A percentile compares a stretch with the other conserved stretches of the same genome.
Conservation (phyloP, 2,113 vertebrate species). For the Phoxinus phoxinus region DNA sequence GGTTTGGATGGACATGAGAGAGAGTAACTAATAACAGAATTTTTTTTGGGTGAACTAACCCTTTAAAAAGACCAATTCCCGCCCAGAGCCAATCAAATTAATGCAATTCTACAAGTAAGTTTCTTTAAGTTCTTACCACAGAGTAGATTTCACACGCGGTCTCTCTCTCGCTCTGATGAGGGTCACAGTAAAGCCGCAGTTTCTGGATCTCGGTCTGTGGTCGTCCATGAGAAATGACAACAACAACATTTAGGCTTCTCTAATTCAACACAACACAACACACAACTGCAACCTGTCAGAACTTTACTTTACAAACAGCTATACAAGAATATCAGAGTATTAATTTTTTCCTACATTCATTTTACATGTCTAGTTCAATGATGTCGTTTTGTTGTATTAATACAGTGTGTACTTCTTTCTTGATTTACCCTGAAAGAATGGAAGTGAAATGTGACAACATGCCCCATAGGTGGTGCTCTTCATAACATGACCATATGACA, state of each 20-base stretch:
- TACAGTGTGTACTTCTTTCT: too few species aligned
- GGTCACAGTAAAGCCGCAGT: slow-evolving; percentile 82
- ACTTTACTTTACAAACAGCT: background rate
- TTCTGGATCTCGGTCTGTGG: slow-evolving; percentile 80
- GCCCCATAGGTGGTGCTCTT: too few species aligned
- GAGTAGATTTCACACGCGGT: slow-evolving; percentile 83
- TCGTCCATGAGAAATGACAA: background rate
- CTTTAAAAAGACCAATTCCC: background rate
- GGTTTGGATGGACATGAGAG: too few species aligned
- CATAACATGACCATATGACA: too few species aligned
- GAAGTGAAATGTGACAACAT: too few species aligned
- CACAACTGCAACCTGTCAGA: background rate
- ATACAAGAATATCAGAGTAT: background rate
- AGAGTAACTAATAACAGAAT: too few species aligned
- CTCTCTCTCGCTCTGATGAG: slow-evolving; percentile 80
- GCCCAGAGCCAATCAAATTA: background rate
- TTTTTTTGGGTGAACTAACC: too few species aligned
- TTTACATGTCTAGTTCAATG: too few species aligned
- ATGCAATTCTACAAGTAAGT: background rate
- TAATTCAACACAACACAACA: background rate
- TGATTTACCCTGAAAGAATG: too few species aligned
- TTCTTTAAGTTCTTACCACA: slow-evolving; percentile 69
- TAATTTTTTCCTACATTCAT: too few species aligned
- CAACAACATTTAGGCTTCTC: background rate
- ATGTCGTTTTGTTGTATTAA: too few species aligned